Base-by-base conservation (phyloP, 2,888 invertebrate species). In the Ceraclea dissimilis region DNA sequence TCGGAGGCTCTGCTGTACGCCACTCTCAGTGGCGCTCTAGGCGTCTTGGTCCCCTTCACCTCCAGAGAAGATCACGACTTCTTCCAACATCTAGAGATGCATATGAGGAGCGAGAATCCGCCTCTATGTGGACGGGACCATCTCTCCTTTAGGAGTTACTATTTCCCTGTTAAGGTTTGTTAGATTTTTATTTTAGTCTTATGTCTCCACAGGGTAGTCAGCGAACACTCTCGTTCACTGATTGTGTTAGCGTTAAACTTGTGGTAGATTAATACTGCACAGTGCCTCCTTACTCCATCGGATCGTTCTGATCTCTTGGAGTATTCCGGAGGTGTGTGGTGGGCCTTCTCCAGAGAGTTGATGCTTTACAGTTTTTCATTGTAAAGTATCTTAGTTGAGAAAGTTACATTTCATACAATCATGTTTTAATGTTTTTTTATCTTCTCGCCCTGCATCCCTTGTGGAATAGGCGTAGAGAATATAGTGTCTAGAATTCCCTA, bases 41-140 rank as follows among this genome's bases (percentile, higher is more conserved):
- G 96, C 1, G 93, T 94, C 6, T 78, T 97, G 39, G 88, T 96
- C 18, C 94, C 96, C 0, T 96, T 97, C 68, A 93, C 94, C 0
- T 93, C 93, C 17, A 86, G 93, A 65, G 96, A 98, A 77, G 98
- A 99, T 72, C 96, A 95, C 66, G 99, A 99, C 70, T 98, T 99
- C 72, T 99, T 99, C 78, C 97, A 98, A 69, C 96, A 98, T 75
- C 77, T 99, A 61, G 99, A 99, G 73, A 99, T 99, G 98, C 97
- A 99, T 71, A 94, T 99, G 94, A 79, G 99, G 52, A 92, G 94
- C 62, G 98, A 99, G 72, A 90, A 96, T 73, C 83, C 95, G 0
- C 97, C 99, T 0, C 74, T 99, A 0, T 96, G 97, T 74, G 99
- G 99, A 1, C 79, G 99, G 18, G 99, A 99, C 73, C 99, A 99